Conservation (phyloP, 2,888 invertebrate species). For the Stenodera caucasica region DNA sequence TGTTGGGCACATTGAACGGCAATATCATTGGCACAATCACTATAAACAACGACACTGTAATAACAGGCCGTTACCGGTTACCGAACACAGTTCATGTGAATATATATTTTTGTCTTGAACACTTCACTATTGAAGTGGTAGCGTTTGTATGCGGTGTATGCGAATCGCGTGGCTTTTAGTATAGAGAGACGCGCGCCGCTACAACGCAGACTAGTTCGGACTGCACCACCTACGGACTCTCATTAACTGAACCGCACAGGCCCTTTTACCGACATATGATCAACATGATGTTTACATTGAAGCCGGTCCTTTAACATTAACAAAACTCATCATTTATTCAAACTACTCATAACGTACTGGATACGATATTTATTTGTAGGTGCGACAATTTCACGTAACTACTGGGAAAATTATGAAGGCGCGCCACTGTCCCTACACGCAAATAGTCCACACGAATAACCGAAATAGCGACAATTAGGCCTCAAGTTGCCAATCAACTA, state of each 20-base stretch:
- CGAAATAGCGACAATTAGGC: conserved; percentile 8
- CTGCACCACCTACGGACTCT: conserved; percentile 35
- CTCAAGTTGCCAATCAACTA: no score
- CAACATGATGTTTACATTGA: conserved; percentile 43
- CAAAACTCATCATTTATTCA: conserved; percentile 34
- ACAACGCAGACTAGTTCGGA: conserved; percentile 16
- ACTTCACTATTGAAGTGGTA: conserved; percentile 41
- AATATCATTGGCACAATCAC: conserved; percentile 42
- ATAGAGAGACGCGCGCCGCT: conserved; percentile 42
- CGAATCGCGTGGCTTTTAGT: conserved; percentile 45
- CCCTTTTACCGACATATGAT: conserved; percentile 42
- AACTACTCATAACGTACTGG: conserved; percentile 30
- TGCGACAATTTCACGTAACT: neutral
- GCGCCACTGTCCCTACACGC: neutral
- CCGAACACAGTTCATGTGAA: conserved; percentile 24
- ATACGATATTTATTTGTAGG: conserved; percentile 30
- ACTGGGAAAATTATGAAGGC: neutral
- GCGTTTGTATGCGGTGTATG: conserved; percentile 50
- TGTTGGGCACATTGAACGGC: conserved; percentile 45
- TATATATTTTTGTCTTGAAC: conserved; percentile 20
- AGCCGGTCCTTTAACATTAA: conserved; percentile 31
- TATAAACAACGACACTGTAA: conserved; percentile 31
- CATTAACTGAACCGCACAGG: conserved; percentile 39
- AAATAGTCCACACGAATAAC: neutral
- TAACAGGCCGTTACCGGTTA: conserved; percentile 25